Percentiles rank a stretch among this genome's conserved stretches.
Evolutionary conservation across 92 coral and sea anemone genomes (phyloP).

Genomic region (Phenganax stokvisi): DNA sequence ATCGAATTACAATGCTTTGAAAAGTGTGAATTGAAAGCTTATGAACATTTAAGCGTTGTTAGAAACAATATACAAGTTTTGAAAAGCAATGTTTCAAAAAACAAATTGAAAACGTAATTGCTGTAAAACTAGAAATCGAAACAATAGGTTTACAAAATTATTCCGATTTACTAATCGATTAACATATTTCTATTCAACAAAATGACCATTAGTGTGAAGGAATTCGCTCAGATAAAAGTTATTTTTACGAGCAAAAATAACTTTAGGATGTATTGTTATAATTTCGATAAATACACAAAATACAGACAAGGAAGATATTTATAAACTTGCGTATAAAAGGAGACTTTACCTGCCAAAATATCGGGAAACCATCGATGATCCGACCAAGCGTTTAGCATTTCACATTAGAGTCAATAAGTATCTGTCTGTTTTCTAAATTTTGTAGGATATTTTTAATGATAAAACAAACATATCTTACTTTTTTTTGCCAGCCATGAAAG

Average conservation of each 20-base stretch:
- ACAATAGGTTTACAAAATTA: too few relatives aligned
- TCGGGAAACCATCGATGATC: conserved; percentile 1
- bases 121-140: too few relatives aligned
- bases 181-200: too few relatives aligned
- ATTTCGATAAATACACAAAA: not conserved
- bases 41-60: too few relatives aligned
- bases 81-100: too few relatives aligned
- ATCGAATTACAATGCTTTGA: too few relatives aligned
- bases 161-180: too few relatives aligned
- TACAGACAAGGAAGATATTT: not conserved
- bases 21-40: too few relatives aligned
- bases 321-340: not conserved
- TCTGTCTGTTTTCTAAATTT: not conserved
- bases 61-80: too few relatives aligned
- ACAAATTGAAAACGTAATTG: too few relatives aligned
- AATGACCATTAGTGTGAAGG: too few relatives aligned
- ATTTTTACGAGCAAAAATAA: not conserved
- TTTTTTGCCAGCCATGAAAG: conserved; percentile 21
- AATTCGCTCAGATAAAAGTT: too few relatives aligned
- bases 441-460: not conserved
- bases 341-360: conserved; percentile 22
- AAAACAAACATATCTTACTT: conserved; percentile 24
- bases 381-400: not conserved
- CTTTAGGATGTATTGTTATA: not conserved
- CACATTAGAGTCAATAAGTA: not conserved